Evolutionary conservation across 2,797 vertebrate species (phyloP).

Genomic region (Ptychadena robeensis): DNA sequence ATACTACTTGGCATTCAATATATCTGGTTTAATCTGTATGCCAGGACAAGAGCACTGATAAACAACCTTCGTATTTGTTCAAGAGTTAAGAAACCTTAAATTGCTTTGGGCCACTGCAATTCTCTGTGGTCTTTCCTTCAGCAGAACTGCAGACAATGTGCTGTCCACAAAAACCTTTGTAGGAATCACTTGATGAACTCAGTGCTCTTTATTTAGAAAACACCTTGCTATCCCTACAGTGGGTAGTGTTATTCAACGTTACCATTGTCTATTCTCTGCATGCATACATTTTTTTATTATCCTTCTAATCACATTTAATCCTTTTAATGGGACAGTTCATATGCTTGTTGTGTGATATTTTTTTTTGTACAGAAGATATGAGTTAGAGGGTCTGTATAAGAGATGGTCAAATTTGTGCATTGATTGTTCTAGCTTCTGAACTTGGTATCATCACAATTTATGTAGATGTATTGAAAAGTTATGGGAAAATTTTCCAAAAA

Average conservation of each 20-base stretch:
- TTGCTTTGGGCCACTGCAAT: slow-evolving; percentile 20
- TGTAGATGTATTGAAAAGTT: too few species aligned
- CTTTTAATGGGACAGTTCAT: not conserved
- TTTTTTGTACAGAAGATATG: too few species aligned
- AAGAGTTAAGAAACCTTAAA: slow-evolving; percentile 31
- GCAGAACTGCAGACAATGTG: slow-evolving; percentile 25
- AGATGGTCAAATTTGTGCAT: too few species aligned
- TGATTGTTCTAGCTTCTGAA: too few species aligned
- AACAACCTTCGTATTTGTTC: slow-evolving; percentile 13
- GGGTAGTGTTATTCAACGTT: not conserved
- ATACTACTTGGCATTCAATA: not conserved
- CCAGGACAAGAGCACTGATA: not conserved
- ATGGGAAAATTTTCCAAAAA: too few species aligned
- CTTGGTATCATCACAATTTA: too few species aligned
- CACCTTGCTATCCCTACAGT: not conserved
- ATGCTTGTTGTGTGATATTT: not conserved
- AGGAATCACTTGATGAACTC: not conserved
- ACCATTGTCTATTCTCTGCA: not conserved
- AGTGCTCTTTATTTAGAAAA: not conserved
- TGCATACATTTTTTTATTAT: not conserved
- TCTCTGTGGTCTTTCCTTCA: slow-evolving; percentile 19
- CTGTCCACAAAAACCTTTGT: slow-evolving; percentile 1
- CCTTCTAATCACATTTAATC: not conserved
- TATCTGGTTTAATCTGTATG: slow-evolving; percentile 20
- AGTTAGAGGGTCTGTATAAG: too few species aligned